Base-by-base conservation (phyloP, 1,140 invertebrate species). In the Catajapyx aquilonaris region DNA sequence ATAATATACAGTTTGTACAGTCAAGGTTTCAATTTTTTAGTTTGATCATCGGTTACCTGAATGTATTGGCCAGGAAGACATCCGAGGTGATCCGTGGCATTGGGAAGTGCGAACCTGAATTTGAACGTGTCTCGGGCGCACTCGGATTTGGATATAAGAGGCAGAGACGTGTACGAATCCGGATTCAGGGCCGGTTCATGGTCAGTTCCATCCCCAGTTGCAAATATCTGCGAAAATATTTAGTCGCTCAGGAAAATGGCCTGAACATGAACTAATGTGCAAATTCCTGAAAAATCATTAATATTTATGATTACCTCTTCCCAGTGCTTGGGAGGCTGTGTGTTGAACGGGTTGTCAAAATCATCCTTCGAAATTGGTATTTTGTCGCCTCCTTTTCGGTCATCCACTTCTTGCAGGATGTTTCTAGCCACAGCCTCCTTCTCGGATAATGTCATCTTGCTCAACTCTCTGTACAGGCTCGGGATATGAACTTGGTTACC, bases 281-380 rank as follows among this genome's bases (percentile, higher is more conserved):
- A n/a, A n/a, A n/a, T n/a, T n/a, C n/a, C n/a, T n/a, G n/a, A n/a
- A n/a, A n/a, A n/a, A n/a, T n/a, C n/a, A n/a, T n/a, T n/a, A n/a
- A n/a, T n/a, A n/a, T n/a, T n/a, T n/a, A n/a, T n/a, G n/a, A n/a
- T 28, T 31, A 31, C 30, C 30, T 31, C 13, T 15, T 7, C 18
- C 18, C 30, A 3, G 13, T 17, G 18, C 30, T 31, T 31, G 5
- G 30, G 30, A 5, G 15, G 15, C 3, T 3, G 18, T 13, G 15
- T 31, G 7, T 31, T 31, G 37, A 46, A 46, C 9, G 45, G 45
- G 35, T 46, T 46, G 18, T 45, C 42, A 20, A 46, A 46, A 33
- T 46, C 45, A 25, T 40, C 40, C 2, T 44, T 13, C n/a, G 13
- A 37, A 7, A 3, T 31, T 31, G 3, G n/a, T n/a, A n/a, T n/a